phyloP scores from a whole-genome alignment of 1,140 invertebrate genomes.

The Lepidurus arcticus region DNA sequence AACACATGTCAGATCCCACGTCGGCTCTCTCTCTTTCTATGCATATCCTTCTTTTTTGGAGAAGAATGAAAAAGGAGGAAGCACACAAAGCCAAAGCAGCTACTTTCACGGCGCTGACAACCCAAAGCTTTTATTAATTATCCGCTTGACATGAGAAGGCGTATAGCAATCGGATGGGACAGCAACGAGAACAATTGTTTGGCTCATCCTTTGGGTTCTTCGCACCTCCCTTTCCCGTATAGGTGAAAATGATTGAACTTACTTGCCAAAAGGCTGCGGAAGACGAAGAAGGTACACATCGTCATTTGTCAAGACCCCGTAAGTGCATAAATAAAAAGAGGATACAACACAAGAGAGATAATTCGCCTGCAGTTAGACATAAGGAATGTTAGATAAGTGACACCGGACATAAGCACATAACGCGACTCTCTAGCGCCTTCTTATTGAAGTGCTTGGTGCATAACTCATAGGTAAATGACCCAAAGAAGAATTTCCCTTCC shows the following conservation, averaged over 20 bases:
- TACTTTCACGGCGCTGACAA: neutral
- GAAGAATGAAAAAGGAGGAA: neutral
- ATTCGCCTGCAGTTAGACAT: neutral
- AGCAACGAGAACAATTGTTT: neutral
- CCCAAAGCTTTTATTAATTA: constrained; percentile 13
- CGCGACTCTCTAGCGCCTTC: neutral
- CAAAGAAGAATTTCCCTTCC: neutral
- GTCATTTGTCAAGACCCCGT: neutral
- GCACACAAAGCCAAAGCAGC: neutral
- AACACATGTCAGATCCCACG: constrained; percentile 18
- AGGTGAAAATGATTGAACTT: neutral
- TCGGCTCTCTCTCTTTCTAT: neutral
- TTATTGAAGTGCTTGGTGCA: neutral
- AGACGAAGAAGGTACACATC: neutral
- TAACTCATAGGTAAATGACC: neutral
- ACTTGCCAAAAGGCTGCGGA: neutral
- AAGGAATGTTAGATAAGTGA: neutral
- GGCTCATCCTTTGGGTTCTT: neutral
- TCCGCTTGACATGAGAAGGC: neutral
- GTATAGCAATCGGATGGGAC: neutral
- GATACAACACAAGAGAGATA: neutral
- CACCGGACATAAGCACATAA: neutral
- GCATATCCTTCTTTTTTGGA: neutral
- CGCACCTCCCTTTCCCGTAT: neutral
- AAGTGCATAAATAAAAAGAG: neutral